phyloP scores from a whole-genome alignment of 2,113 vertebrate species.

The Heterocephalus glaber region DNA sequence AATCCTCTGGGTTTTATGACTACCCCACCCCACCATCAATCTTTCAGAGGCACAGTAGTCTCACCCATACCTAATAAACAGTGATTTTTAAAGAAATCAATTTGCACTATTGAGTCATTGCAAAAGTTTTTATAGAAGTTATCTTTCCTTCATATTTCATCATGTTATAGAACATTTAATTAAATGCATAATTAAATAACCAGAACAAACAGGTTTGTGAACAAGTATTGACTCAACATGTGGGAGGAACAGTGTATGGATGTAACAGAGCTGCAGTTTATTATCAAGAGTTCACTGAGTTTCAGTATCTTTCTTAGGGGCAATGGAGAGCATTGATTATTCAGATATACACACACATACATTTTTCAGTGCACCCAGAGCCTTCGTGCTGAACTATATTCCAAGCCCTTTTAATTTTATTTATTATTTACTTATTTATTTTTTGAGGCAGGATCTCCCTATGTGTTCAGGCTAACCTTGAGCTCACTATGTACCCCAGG shows the following conservation, averaged over 20 bases:
- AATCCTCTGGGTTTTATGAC: conserved; percentile 2
- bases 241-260: neutral
- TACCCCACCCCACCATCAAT: neutral
- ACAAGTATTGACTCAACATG: conserved; percentile 41
- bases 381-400: neutral
- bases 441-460: neutral
- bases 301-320: neutral
- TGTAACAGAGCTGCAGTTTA: neutral
- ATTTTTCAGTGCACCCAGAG: neutral
- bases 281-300: neutral
- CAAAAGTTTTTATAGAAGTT: conserved; percentile 51
- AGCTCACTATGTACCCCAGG: neutral
- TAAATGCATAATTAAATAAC: conserved; percentile 67
- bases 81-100: neutral
- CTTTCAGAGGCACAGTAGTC: neutral
- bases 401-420: neutral
- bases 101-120: conserved; percentile 26
- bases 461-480: neutral
- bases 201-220: conserved; percentile 64
- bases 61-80: neutral
- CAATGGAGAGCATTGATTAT: neutral
- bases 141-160: conserved; percentile 49
- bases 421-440: neutral
- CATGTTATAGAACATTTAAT: conserved; percentile 60
- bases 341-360: neutral